Base-by-base conservation (phyloP, 2,797 vertebrate genomes). In the Chaenodraco wilsoni region DNA sequence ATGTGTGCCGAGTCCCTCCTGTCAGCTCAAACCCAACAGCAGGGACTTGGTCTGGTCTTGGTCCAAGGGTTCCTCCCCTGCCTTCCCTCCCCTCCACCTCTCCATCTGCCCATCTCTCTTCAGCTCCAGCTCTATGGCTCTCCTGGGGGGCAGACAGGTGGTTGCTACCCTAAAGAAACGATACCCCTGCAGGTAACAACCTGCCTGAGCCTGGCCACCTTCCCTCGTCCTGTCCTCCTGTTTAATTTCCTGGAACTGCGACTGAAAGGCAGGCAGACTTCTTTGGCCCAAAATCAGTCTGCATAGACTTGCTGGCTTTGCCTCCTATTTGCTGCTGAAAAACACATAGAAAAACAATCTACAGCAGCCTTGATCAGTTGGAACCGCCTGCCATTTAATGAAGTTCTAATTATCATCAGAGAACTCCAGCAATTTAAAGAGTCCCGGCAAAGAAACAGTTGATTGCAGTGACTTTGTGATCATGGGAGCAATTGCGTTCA, bases 71-170 rank as follows among this genome's bases (percentile, higher is more conserved):
- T 69, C 48, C 48, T 76, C 65, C 83, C 81, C 80, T 72, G 66
- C 81, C 52, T 46, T 73, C 19, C 11, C 41, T 75, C 56, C 69
- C 69, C 62, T 63, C 58, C 48, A 60, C 55, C 62, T 76, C 78
- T 88, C 92, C 90, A 92, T 93, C 92, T 93, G 91, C 68, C 80
- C 72, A 37, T 80, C 54, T 65, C 31, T 78, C 51, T 58, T 76
- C 62, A 45, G 83, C 61, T 81, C 83, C 73, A 81, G 64, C 78
- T 88, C 83, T 65, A 15, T 44, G 45, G 48, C 57, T 82, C 76
- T 89, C 88, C 89, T 86, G 68, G 65, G 81, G 70, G 55, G 84
- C n/a, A 76, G 88, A 90, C 91, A 93, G 92, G 91, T 93, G 93
- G 87, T 82, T 81, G 76, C 67, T 71, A 83, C 83, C 88, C 83